These are phyloP conservation scores for Achatina immaculata DNA, from an alignment of 1,140 invertebrate genomes.

Conservation along the genomic window DNA sequence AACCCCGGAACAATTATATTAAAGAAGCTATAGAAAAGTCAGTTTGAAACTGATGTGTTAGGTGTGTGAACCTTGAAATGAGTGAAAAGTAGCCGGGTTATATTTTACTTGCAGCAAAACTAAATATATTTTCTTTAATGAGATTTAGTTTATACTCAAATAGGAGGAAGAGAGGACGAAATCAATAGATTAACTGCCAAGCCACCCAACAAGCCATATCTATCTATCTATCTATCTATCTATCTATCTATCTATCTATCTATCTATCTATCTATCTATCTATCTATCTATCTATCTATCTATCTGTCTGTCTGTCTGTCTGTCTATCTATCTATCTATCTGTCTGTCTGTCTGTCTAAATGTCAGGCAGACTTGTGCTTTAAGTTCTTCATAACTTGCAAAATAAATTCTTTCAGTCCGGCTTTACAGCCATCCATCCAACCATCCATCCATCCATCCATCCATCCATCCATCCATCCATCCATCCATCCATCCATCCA, in stretches of 20 bases:
- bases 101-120: no score
- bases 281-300: slow-evolving; percentile 15
- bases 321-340: slow-evolving; percentile 15
- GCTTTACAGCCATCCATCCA: background rate
- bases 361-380: background rate
- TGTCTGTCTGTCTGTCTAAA: background rate
- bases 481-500: background rate
- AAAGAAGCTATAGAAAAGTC: no score
- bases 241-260: slow-evolving; percentile 15
- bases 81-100: no score
- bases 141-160: no score
- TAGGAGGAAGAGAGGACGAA: no score
- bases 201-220: background rate
- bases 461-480: background rate
- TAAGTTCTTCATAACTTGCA: background rate
- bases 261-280: slow-evolving; percentile 15
- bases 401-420: background rate
- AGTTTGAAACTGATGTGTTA: no score
- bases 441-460: background rate
- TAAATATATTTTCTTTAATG: no score
- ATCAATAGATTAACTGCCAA: no score
- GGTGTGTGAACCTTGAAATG: no score
- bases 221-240: slow-evolving; percentile 15
- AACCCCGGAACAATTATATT: no score
- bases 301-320: slow-evolving; percentile 14